Conservation (phyloP, 1,140 invertebrate species). For the Lysiphlebus fabarum region DNA sequence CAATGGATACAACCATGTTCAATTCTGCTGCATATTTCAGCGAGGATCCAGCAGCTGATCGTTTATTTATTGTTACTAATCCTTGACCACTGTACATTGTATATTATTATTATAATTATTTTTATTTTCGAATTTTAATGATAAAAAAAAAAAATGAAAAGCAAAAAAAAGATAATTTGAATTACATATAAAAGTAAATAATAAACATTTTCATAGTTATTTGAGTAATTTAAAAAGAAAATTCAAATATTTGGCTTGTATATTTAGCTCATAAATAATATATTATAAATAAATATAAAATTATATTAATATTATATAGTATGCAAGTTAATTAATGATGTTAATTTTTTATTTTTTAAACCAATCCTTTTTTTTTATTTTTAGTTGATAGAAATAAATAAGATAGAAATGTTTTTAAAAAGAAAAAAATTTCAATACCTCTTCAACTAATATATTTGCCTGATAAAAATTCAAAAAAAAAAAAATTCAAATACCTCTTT, state of each 20-base stretch:
- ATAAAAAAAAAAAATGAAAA: constrained; percentile 12
- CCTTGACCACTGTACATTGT: constrained; percentile 54
- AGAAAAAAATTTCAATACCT: too few species aligned
- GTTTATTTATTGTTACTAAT: constrained; percentile 51
- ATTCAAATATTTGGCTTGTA: constrained; percentile 43
- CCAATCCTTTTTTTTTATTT: too few species aligned
- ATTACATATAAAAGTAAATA: too few species aligned
- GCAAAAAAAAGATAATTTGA: too few species aligned
- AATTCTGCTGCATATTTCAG: constrained; percentile 52
- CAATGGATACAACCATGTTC: constrained; percentile 41
- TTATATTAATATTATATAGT: constrained; percentile 1
- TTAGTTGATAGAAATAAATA: too few species aligned
- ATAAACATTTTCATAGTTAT: constrained; percentile 20
- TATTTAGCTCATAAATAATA: constrained; percentile 41
- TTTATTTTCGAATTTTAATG: constrained; percentile 21
- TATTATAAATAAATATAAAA: constrained; percentile 33
- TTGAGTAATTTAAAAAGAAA: constrained; percentile 29
- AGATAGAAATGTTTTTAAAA: too few species aligned
- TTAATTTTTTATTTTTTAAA: too few species aligned
- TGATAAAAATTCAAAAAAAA: too few species aligned
- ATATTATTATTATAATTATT: constrained; percentile 39
- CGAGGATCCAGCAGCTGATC: constrained; percentile 51
- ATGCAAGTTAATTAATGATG: too few species aligned
- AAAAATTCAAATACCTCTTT: too few species aligned
- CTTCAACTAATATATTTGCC: too few species aligned